A percentile compares a stretch with the other conserved stretches of the same genome.
Evolutionary conservation across 92 coral and sea anemone genomes (phyloP).

Genomic region (Zoanthus solanderi): DNA sequence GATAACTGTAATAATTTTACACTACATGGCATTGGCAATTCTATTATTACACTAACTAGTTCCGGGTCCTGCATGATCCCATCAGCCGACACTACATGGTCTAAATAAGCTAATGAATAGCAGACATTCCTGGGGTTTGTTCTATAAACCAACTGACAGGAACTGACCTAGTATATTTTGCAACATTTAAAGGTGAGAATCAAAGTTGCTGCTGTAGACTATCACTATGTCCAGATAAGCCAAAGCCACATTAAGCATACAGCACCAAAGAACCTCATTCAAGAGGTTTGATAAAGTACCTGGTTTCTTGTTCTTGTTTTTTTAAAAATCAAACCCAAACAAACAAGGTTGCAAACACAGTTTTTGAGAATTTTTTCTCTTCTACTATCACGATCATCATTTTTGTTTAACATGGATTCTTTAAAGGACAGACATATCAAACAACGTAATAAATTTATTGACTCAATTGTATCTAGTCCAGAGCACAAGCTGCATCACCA

Average conservation of each 20-base stretch:
- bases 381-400: background rate
- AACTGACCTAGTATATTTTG: background rate
- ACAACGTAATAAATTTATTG: no score
- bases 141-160: background rate
- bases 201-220: background rate
- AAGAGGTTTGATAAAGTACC: background rate
- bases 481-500: no score
- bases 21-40: conserved; percentile 21
- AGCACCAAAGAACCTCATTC: background rate
- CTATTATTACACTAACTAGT: conserved; percentile 8
- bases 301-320: background rate
- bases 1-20: background rate
- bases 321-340: no score
- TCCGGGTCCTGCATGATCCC: conserved; percentile 1
- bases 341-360: background rate
- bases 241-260: conserved; percentile 5
- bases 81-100: background rate
- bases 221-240: background rate
- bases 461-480: no score
- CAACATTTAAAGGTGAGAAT: background rate
- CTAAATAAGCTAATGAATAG: no score
- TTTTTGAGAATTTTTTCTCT: background rate
- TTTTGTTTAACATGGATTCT: no score
- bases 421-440: no score
- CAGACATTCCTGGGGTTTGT: background rate